Evolutionary conservation across 1,140 invertebrate species (phyloP), one percentile per base, ranked within the genome.

Genomic region (Venturia canescens): DNA sequence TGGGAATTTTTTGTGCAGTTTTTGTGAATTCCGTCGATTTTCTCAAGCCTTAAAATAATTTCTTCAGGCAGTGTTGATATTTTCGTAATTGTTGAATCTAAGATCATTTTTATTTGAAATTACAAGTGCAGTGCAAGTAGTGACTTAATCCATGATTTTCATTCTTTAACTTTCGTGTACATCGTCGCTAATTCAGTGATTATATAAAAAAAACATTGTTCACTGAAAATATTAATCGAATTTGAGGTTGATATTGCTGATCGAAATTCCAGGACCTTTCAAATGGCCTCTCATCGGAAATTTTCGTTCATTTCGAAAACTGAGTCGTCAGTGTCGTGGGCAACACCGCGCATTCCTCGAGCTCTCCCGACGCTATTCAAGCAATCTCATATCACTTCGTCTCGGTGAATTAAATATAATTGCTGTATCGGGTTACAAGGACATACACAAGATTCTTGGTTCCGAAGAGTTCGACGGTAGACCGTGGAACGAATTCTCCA

Each of bases 401-500:
- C 86, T 96, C 21, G 95, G 95, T 0, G 86, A 86, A n/a, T 93
- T 94, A 44, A 87, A 93, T 11, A 87, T 95, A 0, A 92, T 96
- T 0, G 93, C 95, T 0, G 94, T 96, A 1, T 93, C 93, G 38
- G 94, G 94, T 0, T 92, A 92, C 72, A 92, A 93, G 18, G 78
- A 93, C 27, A 90, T 96, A 2, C 91, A 93, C 11, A 91, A 94
- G 82, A 93, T 96, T 7, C 93, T 96, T 44, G 90, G 89, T 0
- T 90, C 92, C 18, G 94, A 95, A 53, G 94, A 94, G 5, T 97
- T 94, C 84, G 94, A 95, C 82, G 95, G 94, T 0, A 89, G 96
- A 78, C 96, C 96, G 0, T 93, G 96, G 88, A 95, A 93, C 78
- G 96, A 95, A 84, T 96, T 97, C 83, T 91, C 94, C 48, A 91